Evolutionary conservation across 2,888 invertebrate species (phyloP).

Genomic region (Ommatoiulus sabulosus): DNA sequence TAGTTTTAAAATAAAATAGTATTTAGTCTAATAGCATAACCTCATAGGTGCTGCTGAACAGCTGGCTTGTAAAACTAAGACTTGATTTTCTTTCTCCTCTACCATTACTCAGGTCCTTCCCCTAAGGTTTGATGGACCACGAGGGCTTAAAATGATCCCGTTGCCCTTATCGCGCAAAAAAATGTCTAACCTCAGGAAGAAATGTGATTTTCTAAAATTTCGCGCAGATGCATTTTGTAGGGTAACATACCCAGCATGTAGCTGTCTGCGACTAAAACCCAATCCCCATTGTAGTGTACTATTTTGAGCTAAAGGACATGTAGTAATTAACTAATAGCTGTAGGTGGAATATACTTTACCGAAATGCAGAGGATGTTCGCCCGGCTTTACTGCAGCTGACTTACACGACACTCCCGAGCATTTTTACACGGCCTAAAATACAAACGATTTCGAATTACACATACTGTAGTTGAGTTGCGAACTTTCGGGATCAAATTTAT

Average conservation of each 20-base stretch:
- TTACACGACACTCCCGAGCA: not conserved
- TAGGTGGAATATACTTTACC: constrained; percentile 40
- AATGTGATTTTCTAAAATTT: not conserved
- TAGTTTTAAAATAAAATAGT: not conserved
- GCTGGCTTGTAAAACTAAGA: not conserved
- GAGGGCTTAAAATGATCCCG: not conserved
- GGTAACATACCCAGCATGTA: not conserved
- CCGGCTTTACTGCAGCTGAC: not conserved
- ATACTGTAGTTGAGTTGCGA: not conserved
- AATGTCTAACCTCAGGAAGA: not conserved
- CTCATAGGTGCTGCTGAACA: not conserved
- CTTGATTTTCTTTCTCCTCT: not conserved
- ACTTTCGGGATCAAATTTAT: not conserved
- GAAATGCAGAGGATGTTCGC: not conserved
- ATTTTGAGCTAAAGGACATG: not conserved
- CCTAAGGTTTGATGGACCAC: constrained; percentile 15
- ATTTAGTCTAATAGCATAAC: not conserved
- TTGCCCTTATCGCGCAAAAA: constrained; percentile 1
- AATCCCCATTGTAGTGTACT: not conserved
- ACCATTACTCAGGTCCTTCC: not conserved
- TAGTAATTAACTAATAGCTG: not conserved
- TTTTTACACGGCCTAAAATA: not conserved
- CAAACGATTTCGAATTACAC: not conserved
- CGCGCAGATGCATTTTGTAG: not conserved
- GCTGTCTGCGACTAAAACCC: constrained; percentile 2